These are phyloP conservation scores for Cephus spinipes DNA, from an alignment of 2,888 invertebrate genomes.

Conservation along the genomic window DNA sequence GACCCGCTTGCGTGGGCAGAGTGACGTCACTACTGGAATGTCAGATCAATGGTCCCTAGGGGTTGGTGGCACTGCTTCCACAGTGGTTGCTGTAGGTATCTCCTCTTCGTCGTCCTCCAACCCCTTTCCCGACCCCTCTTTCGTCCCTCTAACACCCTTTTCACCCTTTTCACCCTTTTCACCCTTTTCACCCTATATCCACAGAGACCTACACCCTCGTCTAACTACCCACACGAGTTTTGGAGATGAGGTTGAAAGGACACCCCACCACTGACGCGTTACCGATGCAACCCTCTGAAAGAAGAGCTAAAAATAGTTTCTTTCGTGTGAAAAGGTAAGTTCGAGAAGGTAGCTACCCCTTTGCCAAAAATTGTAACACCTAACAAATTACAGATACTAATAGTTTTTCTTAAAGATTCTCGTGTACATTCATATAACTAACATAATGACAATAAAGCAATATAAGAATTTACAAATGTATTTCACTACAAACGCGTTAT, in stretches of 20 bases:
- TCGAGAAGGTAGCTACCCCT: neutral
- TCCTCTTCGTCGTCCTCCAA: neutral
- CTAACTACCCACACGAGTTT: slow-evolving; percentile 2
- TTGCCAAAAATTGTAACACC: neutral
- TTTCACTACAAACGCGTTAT: neutral
- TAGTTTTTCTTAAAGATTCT: neutral
- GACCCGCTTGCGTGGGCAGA: slow-evolving; percentile 48
- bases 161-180: neutral
- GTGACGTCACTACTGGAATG: slow-evolving; percentile 54
- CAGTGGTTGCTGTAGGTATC: neutral
- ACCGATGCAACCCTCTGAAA: neutral
- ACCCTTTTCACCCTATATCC: neutral
- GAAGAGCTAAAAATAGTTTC: neutral
- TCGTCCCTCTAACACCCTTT: neutral
- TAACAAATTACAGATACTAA: neutral
- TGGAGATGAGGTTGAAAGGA: neutral
- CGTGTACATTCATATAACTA: neutral
- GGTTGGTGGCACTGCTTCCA: slow-evolving; percentile 40
- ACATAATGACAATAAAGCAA: neutral
- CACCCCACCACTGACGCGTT: neutral
- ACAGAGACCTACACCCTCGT: neutral
- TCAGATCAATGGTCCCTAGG: slow-evolving; percentile 58
- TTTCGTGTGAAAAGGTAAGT: neutral
- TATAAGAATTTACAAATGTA: neutral
- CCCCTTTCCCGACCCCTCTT: neutral